A percentile compares a stretch with the other conserved stretches of the same genome.
Evolutionary conservation across 2,888 invertebrate genomes (phyloP).

Genomic region (Ochropleura plecta): DNA sequence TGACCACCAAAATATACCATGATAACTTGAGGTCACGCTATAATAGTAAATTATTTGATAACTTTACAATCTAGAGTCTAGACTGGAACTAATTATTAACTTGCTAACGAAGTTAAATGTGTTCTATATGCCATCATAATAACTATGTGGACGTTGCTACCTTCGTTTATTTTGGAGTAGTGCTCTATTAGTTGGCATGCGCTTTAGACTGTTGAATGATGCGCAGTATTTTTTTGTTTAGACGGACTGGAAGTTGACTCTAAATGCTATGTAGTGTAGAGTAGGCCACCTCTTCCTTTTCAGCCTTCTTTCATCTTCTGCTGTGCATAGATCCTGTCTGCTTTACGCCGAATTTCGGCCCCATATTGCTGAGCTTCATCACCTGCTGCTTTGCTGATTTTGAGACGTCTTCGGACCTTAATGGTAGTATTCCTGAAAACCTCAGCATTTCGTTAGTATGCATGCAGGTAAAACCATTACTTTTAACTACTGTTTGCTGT

Average conservation of each 20-base stretch:
- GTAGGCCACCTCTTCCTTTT: constrained; percentile 28
- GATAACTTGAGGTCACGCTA: constrained; percentile 7
- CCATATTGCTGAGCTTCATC: constrained; percentile 43
- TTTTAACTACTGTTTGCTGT: constrained; percentile 2
- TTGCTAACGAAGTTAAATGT: constrained; percentile 38
- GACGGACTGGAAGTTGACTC: constrained; percentile 23
- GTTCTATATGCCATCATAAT: constrained; percentile 23
- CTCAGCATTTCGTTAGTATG: not conserved
- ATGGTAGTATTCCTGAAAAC: constrained; percentile 33
- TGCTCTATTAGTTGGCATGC: not conserved
- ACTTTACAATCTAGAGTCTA: constrained; percentile 18
- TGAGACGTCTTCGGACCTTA: constrained; percentile 19
- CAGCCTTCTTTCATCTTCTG: constrained; percentile 22
- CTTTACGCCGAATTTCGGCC: constrained; percentile 18
- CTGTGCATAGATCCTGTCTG: not conserved
- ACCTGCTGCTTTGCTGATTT: constrained; percentile 43
- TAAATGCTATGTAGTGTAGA: not conserved
- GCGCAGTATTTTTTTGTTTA: not conserved
- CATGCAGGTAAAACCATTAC: not conserved
- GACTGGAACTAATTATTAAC: constrained; percentile 56
- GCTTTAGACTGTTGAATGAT: not conserved
- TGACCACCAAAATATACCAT: constrained; percentile 11
- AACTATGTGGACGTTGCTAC: constrained; percentile 6
- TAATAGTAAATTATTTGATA: constrained; percentile 25
- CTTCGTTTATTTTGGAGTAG: not conserved